A percentile compares a stretch with the other conserved stretches of the same genome.
Evolutionary conservation across 2,113 vertebrate species (phyloP).

Genomic region (Mormyrus lacerda): DNA sequence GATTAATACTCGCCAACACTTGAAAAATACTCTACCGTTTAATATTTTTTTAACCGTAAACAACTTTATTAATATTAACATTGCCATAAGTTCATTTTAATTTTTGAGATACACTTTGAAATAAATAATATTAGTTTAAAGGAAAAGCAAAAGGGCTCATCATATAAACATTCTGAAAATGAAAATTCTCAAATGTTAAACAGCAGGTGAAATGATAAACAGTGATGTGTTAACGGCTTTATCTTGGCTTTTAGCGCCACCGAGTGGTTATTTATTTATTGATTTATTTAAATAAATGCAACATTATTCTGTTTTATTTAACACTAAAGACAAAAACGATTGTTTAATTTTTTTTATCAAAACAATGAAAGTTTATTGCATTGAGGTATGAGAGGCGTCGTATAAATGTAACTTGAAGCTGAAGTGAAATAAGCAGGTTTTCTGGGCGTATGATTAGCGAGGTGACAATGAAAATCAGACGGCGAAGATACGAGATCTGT

Average conservation of each 20-base stretch:
- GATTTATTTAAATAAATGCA: not conserved
- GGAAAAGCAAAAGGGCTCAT: not conserved
- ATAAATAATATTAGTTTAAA: not conserved
- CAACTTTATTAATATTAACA: not conserved
- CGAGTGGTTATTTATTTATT: not conserved
- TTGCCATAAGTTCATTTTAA: not conserved
- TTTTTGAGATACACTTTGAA: not conserved
- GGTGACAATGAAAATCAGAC: not conserved
- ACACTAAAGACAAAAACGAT: not conserved
- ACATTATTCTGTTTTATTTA: not conserved
- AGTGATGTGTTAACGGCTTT: not conserved
- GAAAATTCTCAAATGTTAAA: not conserved
- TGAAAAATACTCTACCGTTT: not conserved
- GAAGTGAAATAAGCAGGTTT: not conserved
- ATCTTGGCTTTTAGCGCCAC: not conserved
- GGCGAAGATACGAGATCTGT: not conserved
- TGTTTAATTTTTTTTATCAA: not conserved
- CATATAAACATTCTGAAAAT: not conserved
- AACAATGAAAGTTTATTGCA: not conserved
- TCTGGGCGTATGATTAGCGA: not conserved
- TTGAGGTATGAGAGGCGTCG: not conserved
- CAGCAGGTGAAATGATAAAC: not conserved
- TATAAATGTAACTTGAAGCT: not conserved
- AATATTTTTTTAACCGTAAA: not conserved
- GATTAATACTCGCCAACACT: not conserved